Conservation (phyloP, 2,888 invertebrate species). For the Gonocerus acuteangulatus region DNA sequence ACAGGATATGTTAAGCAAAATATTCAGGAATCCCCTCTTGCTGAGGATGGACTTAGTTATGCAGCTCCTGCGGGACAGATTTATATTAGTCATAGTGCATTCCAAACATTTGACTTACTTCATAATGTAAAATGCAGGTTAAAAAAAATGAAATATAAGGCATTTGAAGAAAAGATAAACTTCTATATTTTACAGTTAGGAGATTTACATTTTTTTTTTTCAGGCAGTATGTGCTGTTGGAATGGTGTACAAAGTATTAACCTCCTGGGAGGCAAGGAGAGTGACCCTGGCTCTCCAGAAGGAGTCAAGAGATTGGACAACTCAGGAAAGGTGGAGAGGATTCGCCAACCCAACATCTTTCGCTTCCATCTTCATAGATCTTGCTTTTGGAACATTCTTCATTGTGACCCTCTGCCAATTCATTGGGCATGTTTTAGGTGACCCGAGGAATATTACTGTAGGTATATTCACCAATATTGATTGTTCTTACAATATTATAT, state of each 20-base stretch:
- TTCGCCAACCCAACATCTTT: conserved; percentile 66
- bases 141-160: too few species aligned
- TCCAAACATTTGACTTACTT: too few species aligned
- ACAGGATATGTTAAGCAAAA: too few species aligned
- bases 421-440: conserved; percentile 56
- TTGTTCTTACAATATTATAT: too few species aligned
- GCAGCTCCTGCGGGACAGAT: too few species aligned
- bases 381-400: conserved; percentile 61
- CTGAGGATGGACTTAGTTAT: too few species aligned
- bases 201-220: too few species aligned
- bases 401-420: conserved; percentile 62
- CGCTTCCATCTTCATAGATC: conserved; percentile 59
- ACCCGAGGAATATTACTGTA: conserved; percentile 48
- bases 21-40: too few species aligned
- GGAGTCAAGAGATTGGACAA: conserved; percentile 61
- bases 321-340: conserved; percentile 51
- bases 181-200: too few species aligned
- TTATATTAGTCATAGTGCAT: too few species aligned
- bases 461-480: background rate
- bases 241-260: conserved; percentile 60
- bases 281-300: conserved; percentile 62
- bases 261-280: conserved; percentile 63
- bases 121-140: too few species aligned
- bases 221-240: conserved; percentile 62
- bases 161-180: too few species aligned